Evolutionary conservation across 1,140 invertebrate species (phyloP), one percentile per base, ranked within the genome.

Genomic region (Calosoma granatense): DNA sequence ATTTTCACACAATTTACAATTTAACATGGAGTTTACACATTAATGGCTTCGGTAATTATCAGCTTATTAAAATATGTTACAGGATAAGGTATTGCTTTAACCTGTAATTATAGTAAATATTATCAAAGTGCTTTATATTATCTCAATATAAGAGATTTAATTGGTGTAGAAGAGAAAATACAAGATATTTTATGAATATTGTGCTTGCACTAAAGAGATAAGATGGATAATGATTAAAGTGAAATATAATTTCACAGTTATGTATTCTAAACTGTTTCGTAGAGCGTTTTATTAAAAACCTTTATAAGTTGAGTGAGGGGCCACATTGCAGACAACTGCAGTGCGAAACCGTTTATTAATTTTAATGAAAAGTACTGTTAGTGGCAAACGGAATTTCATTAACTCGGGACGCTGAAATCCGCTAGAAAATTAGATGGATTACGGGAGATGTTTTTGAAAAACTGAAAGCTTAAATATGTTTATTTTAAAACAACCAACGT

Each of bases 371-470:
- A 47, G 41, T 47, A 17, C 41, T 47, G 41, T 47, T 47, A 47
- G 41, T 47, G 41, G 41, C 41, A 47, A 47, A 47, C 41, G 41
- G 41, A 47, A 47, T 47, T 47, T 47, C 41, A 47, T 47, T 47
- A 47, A 12, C 41, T 17, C 17, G 6, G 17, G 3, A 47, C 41
- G 41, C 41, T 17, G 9, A 11, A 4, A 17, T 17, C 41, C 41
- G 41, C 15, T 17, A 11, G 17, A 9, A 47, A 47, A 47, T 47
- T 47, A 47, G 41, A 47, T 47, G 17, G 41, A 47, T 47, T 6
- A 47, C 9, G 17, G 41, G 9, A 12, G 41, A 47, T 47, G 41
- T 47, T 47, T 47, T 47, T 47, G 41, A 47, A 47, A 47, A 36
- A 36, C 26, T n/a, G n/a, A 36, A n/a, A 9, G 6, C n/a, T 36